phyloP scores from a whole-genome alignment of 2,797 vertebrate species.

The Enteromius treurensis region DNA sequence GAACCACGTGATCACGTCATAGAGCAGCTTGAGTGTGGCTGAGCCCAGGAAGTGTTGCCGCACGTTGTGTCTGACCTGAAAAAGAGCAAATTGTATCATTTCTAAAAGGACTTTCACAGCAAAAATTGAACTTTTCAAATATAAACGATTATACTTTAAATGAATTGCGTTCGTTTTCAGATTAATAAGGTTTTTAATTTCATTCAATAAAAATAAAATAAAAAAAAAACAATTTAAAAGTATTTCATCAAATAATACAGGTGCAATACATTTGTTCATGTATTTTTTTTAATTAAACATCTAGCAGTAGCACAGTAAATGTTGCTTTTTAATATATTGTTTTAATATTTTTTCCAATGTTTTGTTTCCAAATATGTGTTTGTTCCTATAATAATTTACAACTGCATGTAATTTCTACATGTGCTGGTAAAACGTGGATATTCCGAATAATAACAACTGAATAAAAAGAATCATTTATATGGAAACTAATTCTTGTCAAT shows the following conservation, averaged over 20 bases:
- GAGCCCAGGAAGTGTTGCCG: conserved; percentile 87
- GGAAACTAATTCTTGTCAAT: not conserved
- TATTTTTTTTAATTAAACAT: not conserved
- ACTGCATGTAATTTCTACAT: not conserved
- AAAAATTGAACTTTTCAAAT: not conserved
- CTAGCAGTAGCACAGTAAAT: not conserved
- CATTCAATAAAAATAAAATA: not conserved
- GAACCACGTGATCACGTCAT: conserved; percentile 91
- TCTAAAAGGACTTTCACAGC: not conserved
- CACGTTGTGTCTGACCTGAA: conserved; percentile 90
- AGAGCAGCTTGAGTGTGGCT: conserved; percentile 82
- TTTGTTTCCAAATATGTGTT: not conserved
- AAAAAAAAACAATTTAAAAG: too few relatives aligned
- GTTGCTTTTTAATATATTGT: not conserved
- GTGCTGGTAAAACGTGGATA: not conserved
- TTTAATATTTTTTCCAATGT: not conserved
- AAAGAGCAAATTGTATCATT: not conserved
- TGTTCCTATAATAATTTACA: too few relatives aligned
- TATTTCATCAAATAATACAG: too few relatives aligned
- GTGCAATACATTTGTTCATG: not conserved
- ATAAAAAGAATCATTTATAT: not conserved
- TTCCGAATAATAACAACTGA: not conserved
- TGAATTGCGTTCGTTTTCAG: not conserved
- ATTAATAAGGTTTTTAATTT: not conserved
- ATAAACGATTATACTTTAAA: not conserved